Evolutionary conservation across 2,888 invertebrate genomes (phyloP).

Genomic region (Biston betularia): DNA sequence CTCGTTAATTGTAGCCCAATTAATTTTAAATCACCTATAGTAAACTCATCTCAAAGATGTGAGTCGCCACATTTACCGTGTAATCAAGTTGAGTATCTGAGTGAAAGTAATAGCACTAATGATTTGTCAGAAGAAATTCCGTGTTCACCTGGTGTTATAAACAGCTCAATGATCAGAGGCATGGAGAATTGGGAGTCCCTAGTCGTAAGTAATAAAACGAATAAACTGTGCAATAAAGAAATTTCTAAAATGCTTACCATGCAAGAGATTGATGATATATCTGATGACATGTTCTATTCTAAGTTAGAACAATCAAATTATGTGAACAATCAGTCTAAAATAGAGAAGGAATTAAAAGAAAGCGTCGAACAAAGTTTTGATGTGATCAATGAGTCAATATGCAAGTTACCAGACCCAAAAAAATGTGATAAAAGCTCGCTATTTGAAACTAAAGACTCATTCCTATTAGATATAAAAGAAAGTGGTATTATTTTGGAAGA

Average conservation of each 20-base stretch:
- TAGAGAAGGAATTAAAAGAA: constrained; percentile 47
- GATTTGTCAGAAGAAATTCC: constrained; percentile 61
- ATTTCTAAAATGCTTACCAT: constrained; percentile 36
- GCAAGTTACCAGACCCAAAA: constrained; percentile 65
- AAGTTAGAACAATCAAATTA: constrained; percentile 61
- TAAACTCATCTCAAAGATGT: constrained; percentile 50
- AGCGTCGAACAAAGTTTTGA: constrained; percentile 78
- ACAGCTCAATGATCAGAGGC: constrained; percentile 52
- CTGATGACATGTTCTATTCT: constrained; percentile 71
- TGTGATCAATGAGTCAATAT: constrained; percentile 82
- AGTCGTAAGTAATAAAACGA: constrained; percentile 51
- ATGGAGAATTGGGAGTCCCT: constrained; percentile 63
- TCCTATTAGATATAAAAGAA: constrained; percentile 73
- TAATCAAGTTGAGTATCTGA: constrained; percentile 77
- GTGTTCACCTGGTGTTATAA: constrained; percentile 62
- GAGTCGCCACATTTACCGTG: constrained; percentile 77
- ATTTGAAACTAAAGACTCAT: constrained; percentile 78
- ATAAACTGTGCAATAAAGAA: constrained; percentile 40
- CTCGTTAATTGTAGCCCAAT: constrained; percentile 55
- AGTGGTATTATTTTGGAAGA: constrained; percentile 55
- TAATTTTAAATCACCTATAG: constrained; percentile 43
- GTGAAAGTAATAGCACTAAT: constrained; percentile 56
- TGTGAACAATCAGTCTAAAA: constrained; percentile 39
- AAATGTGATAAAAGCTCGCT: constrained; percentile 55
- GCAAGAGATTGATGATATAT: constrained; percentile 61